Percentiles rank a stretch among this genome's conserved stretches.
Evolutionary conservation across 2,888 invertebrate genomes (phyloP).

Genomic region (Thelaira solivaga): DNA sequence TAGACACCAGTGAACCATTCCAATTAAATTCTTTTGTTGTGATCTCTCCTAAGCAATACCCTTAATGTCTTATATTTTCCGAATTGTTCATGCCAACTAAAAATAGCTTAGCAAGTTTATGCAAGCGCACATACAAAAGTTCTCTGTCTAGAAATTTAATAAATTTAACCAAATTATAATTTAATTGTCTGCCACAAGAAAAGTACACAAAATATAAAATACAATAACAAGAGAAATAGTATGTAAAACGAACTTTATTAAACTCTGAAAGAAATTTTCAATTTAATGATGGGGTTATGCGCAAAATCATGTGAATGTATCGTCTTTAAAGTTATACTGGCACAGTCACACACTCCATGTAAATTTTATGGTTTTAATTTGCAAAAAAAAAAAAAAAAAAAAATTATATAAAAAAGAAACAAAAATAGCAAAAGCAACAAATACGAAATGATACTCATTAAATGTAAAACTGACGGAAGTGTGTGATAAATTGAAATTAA

Average conservation of each 20-base stretch:
- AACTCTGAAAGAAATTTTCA: not conserved
- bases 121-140: not conserved
- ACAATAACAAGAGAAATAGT: not conserved
- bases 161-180: conserved; percentile 39
- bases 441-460: no score
- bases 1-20: no score
- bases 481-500: conserved; percentile 53
- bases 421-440: no score
- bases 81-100: not conserved
- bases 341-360: no score
- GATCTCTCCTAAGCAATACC: not conserved
- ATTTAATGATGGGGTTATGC: not conserved
- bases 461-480: conserved; percentile 44
- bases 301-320: not conserved
- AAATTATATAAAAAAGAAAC: no score
- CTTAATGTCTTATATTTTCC: not conserved
- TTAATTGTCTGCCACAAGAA: conserved; percentile 42
- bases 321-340: not conserved
- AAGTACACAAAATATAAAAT: not conserved
- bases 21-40: no score
- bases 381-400: not conserved
- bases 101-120: conserved; percentile 3
- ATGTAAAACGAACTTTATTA: not conserved
- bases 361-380: conserved; percentile 2
- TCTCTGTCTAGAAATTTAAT: conserved; percentile 32